Base-by-base conservation (phyloP, 2,797 vertebrate genomes). In the Neomorphus geoffroyi region DNA sequence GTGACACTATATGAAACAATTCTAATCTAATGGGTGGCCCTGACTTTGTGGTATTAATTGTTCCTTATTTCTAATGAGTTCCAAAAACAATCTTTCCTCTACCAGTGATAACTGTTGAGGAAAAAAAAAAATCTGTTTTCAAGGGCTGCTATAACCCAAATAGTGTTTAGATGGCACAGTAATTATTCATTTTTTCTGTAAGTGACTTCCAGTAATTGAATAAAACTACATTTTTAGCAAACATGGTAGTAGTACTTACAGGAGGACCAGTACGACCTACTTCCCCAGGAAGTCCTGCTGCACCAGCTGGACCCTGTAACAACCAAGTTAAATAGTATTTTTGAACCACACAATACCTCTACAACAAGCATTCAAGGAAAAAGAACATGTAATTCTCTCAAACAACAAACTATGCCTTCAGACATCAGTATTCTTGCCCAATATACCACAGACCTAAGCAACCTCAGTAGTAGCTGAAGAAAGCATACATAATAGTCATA, bases 211-310 rank as follows among this genome's bases (percentile, higher is more conserved):
- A 35, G 54, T 23, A 90, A 88, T 8, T 37, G 35, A 90, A 57
- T 45, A 96, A 93, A 80, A 10, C 21, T 87, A 33, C 27, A 30
- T 60, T 69, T 88, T 41, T 78, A 80, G 24, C 53, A 88, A 96
- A 66, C 37, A 23, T 13, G 13, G 32, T 17, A 48, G 32, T 17
- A 48, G 9, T 98, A 99, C 99, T 99, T 94, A 99, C 99, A 93
- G 93, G 93, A 43, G 98, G 97, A 92, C 99, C 99, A 75, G 93
- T 97, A 97, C 98, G 99, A 82, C 99, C 99, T 90, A 99, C 94
- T 97, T 99, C 98, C 80, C 99, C 99, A 0, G 96, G 97, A 97
- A 99, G 99, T 93, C 99, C 99, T 96, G 98, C 97, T 96, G 98
- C 98, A 80, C 99, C 99, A 26, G 98, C 98, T 90, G 98, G 97